Percentiles rank a stretch among this genome's conserved stretches.
phyloP scores from a whole-genome alignment of 2,797 vertebrate species.

The Danio jaintianensis region DNA sequence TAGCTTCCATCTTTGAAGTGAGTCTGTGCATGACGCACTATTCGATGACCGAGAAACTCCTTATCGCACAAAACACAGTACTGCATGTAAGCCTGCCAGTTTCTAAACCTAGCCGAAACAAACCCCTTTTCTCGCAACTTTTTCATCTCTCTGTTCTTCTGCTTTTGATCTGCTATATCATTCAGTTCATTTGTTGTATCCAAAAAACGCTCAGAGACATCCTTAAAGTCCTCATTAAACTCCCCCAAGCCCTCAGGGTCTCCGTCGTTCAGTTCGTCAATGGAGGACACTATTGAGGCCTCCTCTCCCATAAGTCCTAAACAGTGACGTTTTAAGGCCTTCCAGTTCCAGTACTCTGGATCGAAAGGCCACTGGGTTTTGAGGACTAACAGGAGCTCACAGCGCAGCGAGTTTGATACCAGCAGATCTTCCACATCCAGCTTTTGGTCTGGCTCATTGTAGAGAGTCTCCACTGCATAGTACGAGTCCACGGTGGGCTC shows the following conservation, averaged over 20 bases:
- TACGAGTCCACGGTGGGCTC: conserved; percentile 97
- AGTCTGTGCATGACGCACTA: conserved; percentile 95
- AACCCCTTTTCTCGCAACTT: conserved; percentile 92
- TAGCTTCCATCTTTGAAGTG: conserved; percentile 90
- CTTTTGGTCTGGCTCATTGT: conserved; percentile 98
- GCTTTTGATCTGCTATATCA: conserved; percentile 82
- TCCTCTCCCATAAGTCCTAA: conserved; percentile 96
- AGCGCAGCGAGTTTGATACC: conserved; percentile 95
- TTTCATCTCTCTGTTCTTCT: conserved; percentile 92
- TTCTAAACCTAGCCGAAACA: conserved; percentile 93
- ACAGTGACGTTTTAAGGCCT: conserved; percentile 94
- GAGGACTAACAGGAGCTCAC: conserved; percentile 93
- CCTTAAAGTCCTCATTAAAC: conserved; percentile 76
- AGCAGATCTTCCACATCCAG: conserved; percentile 93
- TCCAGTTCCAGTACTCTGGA: conserved; percentile 99
- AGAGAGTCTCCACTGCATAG: conserved; percentile 95
- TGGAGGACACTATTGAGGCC: conserved; percentile 96
- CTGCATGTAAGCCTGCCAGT: conserved; percentile 99
- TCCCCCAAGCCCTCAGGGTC: conserved; percentile 85
- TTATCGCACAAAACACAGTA: conserved; percentile 98
- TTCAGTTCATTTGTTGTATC: conserved; percentile 84
- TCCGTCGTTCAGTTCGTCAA: conserved; percentile 92
- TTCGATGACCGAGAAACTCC: conserved; percentile 96
- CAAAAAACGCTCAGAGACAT: conserved; percentile 79
- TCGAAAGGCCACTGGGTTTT: conserved; percentile 99